A percentile compares a stretch with the other conserved stretches of the same genome.
Conservation (phyloP, 1,140 invertebrate genomes). For the Panagrolaimus sp. region DNA sequence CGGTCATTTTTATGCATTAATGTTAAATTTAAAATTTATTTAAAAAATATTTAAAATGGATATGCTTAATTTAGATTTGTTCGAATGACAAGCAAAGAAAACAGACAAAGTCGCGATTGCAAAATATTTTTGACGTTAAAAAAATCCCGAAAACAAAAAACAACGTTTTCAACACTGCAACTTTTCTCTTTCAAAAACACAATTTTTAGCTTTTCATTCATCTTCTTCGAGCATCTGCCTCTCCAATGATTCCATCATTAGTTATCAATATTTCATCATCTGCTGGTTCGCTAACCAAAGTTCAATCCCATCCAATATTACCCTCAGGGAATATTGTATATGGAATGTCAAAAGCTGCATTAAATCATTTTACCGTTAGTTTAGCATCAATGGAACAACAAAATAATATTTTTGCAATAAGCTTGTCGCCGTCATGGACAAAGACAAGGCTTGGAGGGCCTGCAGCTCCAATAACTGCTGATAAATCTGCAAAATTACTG, state of each 20-base stretch:
- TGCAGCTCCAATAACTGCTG: not conserved
- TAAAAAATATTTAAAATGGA: too few species aligned
- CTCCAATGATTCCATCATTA: not conserved
- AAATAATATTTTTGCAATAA: not conserved
- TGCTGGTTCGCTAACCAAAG: not conserved
- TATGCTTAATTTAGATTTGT: too few species aligned
- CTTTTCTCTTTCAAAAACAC: too few species aligned
- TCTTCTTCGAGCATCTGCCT: not conserved
- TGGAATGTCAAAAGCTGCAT: constrained; percentile 9
- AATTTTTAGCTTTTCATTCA: not conserved
- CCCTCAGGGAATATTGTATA: not conserved
- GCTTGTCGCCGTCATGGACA: constrained; percentile 9
- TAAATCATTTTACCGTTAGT: constrained; percentile 11
- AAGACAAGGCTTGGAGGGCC: not conserved
- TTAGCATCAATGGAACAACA: constrained; percentile 1
- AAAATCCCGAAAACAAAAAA: too few species aligned
- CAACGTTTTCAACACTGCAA: too few species aligned
- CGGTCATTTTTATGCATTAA: too few species aligned
- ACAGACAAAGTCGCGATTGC: too few species aligned
- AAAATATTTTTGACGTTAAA: too few species aligned
- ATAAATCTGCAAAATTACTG: not conserved
- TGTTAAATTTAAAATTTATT: too few species aligned
- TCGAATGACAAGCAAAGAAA: too few species aligned
- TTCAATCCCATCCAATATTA: not conserved
- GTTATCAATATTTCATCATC: not conserved